Evolutionary conservation across 2,113 vertebrate genomes (phyloP).

Genomic region (Ctenodactylus gundi): DNA sequence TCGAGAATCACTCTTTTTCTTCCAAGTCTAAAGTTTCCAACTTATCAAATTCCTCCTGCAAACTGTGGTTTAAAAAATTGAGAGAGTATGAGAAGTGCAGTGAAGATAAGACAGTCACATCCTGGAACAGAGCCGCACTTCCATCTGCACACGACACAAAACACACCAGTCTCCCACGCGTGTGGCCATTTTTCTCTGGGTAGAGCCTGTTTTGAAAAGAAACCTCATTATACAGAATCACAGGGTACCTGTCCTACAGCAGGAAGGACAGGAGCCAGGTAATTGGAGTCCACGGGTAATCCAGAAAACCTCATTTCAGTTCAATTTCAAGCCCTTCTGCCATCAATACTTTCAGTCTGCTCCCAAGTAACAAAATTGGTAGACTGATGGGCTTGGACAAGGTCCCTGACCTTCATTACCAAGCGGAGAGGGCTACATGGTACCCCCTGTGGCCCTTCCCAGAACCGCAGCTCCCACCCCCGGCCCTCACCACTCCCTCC

Average conservation of each 20-base stretch:
- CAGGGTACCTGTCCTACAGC: neutral
- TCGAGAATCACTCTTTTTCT: neutral
- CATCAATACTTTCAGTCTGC: neutral
- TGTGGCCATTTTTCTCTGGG: neutral
- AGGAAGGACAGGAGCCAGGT: neutral
- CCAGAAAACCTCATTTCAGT: slow-evolving; percentile 54
- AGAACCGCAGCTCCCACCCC: too few species aligned
- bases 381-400: neutral
- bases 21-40: neutral
- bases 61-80: slow-evolving; percentile 18
- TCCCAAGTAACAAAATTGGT: neutral
- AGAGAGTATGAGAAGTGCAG: neutral
- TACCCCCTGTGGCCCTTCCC: accelerated
- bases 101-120: neutral
- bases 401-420: neutral
- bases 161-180: neutral
- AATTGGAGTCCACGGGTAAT: neutral
- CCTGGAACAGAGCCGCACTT: neutral
- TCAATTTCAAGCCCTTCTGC: neutral
- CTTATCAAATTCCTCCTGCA: neutral
- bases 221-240: neutral
- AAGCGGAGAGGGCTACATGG: accelerated
- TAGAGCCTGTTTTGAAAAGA: neutral
- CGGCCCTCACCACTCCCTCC: accelerated
- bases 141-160: neutral